These are phyloP conservation scores for Mirza zaza DNA, from an alignment of 2,113 vertebrate species.

Conservation along the genomic window DNA sequence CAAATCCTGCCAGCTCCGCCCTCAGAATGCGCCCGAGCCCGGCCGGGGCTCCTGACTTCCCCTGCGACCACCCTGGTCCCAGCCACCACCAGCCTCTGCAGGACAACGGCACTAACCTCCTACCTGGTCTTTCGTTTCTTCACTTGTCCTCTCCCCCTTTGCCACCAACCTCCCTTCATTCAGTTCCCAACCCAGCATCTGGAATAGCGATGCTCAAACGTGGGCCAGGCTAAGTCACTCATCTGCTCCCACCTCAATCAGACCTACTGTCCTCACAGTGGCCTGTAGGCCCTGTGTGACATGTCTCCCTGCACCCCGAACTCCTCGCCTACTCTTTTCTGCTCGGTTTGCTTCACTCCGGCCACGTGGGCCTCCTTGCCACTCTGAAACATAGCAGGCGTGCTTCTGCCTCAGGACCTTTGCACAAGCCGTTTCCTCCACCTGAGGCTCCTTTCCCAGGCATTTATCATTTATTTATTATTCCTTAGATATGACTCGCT, in stretches of 20 bases:
- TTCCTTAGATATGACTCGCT: background rate
- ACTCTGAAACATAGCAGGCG: background rate
- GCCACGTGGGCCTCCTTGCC: background rate
- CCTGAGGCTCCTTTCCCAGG: no score
- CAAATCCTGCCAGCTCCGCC: background rate
- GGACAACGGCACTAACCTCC: background rate
- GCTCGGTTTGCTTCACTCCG: background rate
- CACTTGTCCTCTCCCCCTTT: background rate
- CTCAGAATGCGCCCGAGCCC: background rate
- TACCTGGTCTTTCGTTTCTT: background rate
- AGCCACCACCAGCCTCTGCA: background rate
- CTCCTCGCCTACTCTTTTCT: background rate
- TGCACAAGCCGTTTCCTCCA: background rate
- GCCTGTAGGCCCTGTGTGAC: rapidly evolving
- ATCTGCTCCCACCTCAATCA: background rate
- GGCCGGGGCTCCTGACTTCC: no score
- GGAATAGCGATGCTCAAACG: no score
- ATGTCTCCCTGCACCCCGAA: background rate
- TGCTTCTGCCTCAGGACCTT: background rate
- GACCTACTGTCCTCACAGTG: background rate
- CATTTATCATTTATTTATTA: background rate
- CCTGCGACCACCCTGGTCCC: no score
- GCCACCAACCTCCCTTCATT: background rate
- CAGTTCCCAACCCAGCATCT: background rate
- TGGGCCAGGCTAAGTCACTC: background rate